phyloP scores from a whole-genome alignment of 2,888 invertebrate species.

The Oligia latruncula region DNA sequence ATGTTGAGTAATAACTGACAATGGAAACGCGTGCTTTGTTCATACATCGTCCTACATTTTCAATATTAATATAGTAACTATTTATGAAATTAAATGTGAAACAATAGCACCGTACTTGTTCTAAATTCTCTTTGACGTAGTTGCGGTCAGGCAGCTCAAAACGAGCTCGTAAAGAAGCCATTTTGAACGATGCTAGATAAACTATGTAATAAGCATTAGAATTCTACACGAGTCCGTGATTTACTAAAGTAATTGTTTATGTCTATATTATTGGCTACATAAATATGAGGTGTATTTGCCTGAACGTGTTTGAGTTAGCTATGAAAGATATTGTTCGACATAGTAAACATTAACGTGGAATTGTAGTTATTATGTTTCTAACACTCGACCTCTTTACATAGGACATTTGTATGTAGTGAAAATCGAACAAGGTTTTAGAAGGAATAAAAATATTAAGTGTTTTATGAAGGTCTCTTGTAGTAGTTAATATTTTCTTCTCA shows the following conservation, averaged over 20 bases:
- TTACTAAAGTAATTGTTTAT: slow-evolving; percentile 52
- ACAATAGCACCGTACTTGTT: slow-evolving; percentile 32
- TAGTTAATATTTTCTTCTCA: slow-evolving; percentile 1
- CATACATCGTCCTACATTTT: slow-evolving; percentile 35
- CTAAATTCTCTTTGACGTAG: slow-evolving; percentile 30
- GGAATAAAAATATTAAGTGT: slow-evolving; percentile 16
- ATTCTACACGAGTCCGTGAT: slow-evolving; percentile 39
- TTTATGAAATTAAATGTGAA: slow-evolving; percentile 34
- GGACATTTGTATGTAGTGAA: slow-evolving; percentile 9
- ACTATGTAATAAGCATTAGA: slow-evolving; percentile 33
- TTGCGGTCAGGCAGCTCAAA: slow-evolving; percentile 49
- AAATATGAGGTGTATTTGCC: slow-evolving; percentile 50
- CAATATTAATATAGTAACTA: slow-evolving; percentile 17
- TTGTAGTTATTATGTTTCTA: slow-evolving; percentile 34
- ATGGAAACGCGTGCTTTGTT: slow-evolving; percentile 47
- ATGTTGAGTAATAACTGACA: slow-evolving; percentile 46
- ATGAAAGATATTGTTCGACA: slow-evolving; percentile 33
- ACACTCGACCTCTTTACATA: slow-evolving; percentile 37
- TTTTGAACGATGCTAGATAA: slow-evolving; percentile 36
- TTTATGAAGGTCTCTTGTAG: slow-evolving; percentile 10
- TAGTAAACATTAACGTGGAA: slow-evolving; percentile 30
- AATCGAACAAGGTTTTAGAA: slow-evolving; percentile 37
- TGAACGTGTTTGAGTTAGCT: slow-evolving; percentile 32
- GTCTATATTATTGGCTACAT: slow-evolving; percentile 46
- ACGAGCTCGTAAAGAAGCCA: slow-evolving; percentile 45